Percentiles rank a stretch among this genome's conserved stretches.
Conservation (phyloP, 1,140 invertebrate species). For the Megathymus violae region DNA sequence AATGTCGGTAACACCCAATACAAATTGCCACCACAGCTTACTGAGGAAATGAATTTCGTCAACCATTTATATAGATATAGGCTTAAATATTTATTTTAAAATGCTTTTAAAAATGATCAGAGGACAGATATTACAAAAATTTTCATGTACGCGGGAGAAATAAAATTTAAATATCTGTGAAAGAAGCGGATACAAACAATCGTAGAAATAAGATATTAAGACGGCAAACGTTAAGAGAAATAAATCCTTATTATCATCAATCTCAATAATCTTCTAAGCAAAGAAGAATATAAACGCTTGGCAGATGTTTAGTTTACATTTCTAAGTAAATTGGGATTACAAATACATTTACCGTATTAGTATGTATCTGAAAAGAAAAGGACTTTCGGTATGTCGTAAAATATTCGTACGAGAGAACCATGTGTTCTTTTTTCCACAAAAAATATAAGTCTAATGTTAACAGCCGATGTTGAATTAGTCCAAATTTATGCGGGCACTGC, state of each 20-base stretch:
- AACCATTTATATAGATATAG: background rate
- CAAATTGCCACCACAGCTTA: background rate
- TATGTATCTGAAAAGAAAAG: constrained; percentile 7
- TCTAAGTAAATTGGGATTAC: constrained; percentile 20
- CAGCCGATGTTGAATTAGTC: constrained; percentile 3
- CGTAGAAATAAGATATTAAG: too few relatives aligned
- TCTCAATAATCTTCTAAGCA: background rate
- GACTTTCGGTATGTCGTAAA: constrained; percentile 12
- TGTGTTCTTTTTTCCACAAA: background rate
- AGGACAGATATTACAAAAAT: background rate
- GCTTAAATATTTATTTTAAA: constrained; percentile 1
- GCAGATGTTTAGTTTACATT: background rate
- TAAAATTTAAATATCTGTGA: background rate
- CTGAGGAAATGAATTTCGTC: background rate
- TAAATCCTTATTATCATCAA: background rate
- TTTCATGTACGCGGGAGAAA: background rate
- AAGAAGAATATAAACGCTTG: background rate
- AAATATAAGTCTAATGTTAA: constrained; percentile 13
- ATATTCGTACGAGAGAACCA: constrained; percentile 7
- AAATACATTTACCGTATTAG: constrained; percentile 16
- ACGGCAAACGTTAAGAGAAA: background rate
- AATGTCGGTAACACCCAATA: background rate
- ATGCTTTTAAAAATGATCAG: background rate
- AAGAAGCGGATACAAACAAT: background rate
- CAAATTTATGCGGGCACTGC: constrained; percentile 9